Base-by-base conservation (phyloP, 2,888 invertebrate genomes). In the Aethes cnicana region DNA sequence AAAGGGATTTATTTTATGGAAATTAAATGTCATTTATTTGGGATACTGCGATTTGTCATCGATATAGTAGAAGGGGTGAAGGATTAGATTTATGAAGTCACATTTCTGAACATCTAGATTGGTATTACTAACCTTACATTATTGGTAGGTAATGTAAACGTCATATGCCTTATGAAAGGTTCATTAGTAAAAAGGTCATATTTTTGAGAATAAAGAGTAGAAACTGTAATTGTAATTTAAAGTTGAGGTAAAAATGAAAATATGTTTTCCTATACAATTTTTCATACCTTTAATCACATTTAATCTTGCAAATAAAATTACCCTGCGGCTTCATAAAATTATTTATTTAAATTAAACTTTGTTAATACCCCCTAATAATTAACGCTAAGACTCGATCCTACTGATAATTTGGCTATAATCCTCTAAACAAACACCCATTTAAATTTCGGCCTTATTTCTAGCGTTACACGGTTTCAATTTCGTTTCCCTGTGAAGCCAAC, bases 311-410 rank as follows among this genome's bases (percentile, higher is more conserved):
- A n/a, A n/a, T n/a, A n/a, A 26, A 46, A 46, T 46, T 12, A 12
- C 16, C 32, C 46, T n/a, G 9, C 23, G 39, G 37, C 26, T 39
- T 25, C 20, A 33, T 33, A 9, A 26, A 46, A 44, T 46, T 46
- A 52, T 52, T 52, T 52, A 52, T 52, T 33, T 52, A 46, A 39
- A 52, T 52, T 46, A 39, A 52, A 46, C 44, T 52, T 18, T 16
- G 39, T 46, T 52, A 52, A 52, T 52, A 39, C 52, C 33, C 52
- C 52, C 46, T 16, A 21, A 52, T 52, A 52, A 52, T 52, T 46
- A 46, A 52, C 46, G 44, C 52, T 46, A 46, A 52, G 39, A 39
- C 44, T 32, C 35, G 7, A 17, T 35, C 18, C 39, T 25, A 28
- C 41, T 48, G 36, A 52, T 46, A 46, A 52, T 39, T 33, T 37